A percentile compares a stretch with the other conserved stretches of the same genome.
These are phyloP conservation scores for Parnassius orleans DNA, from an alignment of 2,888 invertebrate species.

Conservation along the genomic window DNA sequence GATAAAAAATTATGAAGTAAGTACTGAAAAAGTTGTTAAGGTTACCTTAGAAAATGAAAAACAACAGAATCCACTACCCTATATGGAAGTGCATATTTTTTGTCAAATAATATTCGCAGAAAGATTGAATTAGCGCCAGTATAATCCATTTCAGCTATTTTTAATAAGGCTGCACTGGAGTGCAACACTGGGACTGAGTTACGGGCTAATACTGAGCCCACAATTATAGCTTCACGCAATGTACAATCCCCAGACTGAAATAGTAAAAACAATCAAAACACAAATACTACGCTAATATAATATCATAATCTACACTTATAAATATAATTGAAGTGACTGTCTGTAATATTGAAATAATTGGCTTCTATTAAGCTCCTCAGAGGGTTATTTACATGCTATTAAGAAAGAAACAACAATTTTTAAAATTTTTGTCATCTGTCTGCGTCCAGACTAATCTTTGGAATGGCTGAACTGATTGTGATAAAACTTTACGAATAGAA, in stretches of 20 bases:
- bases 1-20: too few relatives aligned
- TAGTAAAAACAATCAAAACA: slow-evolving; percentile 9
- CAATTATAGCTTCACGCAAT: slow-evolving; percentile 95
- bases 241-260: slow-evolving; percentile 94
- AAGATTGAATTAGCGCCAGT: slow-evolving; percentile 98
- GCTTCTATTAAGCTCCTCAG: too few relatives aligned
- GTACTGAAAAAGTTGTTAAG: neutral
- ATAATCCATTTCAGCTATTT: slow-evolving; percentile 98
- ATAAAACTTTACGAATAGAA: too few relatives aligned
- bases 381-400: too few relatives aligned
- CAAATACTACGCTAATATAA: neutral
- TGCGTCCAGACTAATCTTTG: too few relatives aligned
- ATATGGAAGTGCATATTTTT: slow-evolving; percentile 98
- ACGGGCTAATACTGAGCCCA: slow-evolving; percentile 94
- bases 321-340: too few relatives aligned
- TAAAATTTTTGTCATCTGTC: too few relatives aligned
- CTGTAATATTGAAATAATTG: too few relatives aligned
- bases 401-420: too few relatives aligned
- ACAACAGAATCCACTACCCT: slow-evolving; percentile 97
- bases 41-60: slow-evolving; percentile 94
- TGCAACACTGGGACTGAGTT: slow-evolving; percentile 97
- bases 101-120: slow-evolving; percentile 95
- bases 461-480: too few relatives aligned
- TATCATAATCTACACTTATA: neutral
- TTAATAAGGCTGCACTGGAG: slow-evolving; percentile 95